A percentile compares a stretch with the other conserved stretches of the same genome.
These are phyloP conservation scores for Hylomyscus alleni DNA, from an alignment of 2,797 vertebrate species.

Conservation along the genomic window DNA sequence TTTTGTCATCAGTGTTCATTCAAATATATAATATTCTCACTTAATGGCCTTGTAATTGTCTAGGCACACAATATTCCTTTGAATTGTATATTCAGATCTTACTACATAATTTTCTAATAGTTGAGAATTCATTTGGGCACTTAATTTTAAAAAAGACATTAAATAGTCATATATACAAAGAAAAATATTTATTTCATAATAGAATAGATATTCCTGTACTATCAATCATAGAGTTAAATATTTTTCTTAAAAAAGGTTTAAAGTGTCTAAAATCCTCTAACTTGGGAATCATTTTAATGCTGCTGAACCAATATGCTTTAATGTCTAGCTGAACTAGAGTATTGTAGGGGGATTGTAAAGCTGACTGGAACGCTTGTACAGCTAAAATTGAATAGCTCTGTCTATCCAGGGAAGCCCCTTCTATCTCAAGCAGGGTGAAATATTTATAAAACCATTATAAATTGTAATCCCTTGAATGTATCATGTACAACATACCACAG, in stretches of 20 bases:
- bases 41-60: not conserved
- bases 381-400: not conserved
- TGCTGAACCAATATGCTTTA: not conserved
- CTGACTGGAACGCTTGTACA: not conserved
- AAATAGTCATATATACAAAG: not conserved
- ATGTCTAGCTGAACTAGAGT: not conserved
- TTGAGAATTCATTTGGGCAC: not conserved
- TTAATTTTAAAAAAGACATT: not conserved
- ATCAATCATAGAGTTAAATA: not conserved
- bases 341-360: fast-evolving
- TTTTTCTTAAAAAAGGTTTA: not conserved
- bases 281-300: not conserved
- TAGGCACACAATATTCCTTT: not conserved
- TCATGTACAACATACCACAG: not conserved
- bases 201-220: not conserved
- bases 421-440: not conserved
- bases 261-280: fast-evolving
- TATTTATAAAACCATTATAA: not conserved
- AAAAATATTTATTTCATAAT: not conserved
- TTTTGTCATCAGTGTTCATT: not conserved
- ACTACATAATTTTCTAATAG: not conserved
- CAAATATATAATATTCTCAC: not conserved
- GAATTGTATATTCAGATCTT: not conserved
- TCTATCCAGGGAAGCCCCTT: not conserved
- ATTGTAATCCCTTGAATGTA: not conserved